phyloP scores from a whole-genome alignment of 1,140 invertebrate genomes.

The Monochamus saltuarius region DNA sequence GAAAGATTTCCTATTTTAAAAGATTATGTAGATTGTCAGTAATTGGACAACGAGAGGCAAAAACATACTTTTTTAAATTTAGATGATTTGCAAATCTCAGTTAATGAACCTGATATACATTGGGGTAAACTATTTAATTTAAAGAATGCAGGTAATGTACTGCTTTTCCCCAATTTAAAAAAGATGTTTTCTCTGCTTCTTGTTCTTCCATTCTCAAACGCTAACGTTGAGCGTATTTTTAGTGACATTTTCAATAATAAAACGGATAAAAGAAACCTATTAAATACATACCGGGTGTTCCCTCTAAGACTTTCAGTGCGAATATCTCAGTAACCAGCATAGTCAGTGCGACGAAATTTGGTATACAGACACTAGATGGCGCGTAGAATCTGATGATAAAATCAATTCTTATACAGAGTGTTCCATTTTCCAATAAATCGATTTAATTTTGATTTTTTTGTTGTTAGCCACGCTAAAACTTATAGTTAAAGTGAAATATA shows the following conservation, averaged over 20 bases:
- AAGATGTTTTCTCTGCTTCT: not conserved
- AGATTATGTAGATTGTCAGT: not conserved
- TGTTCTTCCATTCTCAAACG: conserved; percentile 7
- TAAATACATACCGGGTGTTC: too few relatives aligned
- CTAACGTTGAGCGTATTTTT: not conserved
- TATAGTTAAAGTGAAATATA: too few relatives aligned
- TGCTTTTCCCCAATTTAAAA: not conserved
- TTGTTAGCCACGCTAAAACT: too few relatives aligned
- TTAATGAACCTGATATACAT: not conserved
- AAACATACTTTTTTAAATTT: not conserved
- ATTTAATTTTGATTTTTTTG: too few relatives aligned
- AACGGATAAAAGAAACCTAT: not conserved
- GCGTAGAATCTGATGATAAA: too few relatives aligned
- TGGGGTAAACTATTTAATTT: conserved; percentile 4
- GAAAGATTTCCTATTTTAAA: conserved; percentile 11
- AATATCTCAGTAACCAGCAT: too few relatives aligned
- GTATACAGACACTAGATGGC: too few relatives aligned
- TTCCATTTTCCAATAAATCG: too few relatives aligned
- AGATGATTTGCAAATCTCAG: too few relatives aligned
- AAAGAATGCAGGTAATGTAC: not conserved
- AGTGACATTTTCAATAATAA: not conserved
- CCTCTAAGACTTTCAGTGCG: too few relatives aligned
- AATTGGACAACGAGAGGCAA: conserved; percentile 10
- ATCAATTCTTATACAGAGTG: too few relatives aligned
- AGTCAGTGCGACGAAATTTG: too few relatives aligned